Evolutionary conservation across 2,888 invertebrate genomes (phyloP), one percentile per base, ranked within the genome.

Genomic region (Hermodice carunculata): DNA sequence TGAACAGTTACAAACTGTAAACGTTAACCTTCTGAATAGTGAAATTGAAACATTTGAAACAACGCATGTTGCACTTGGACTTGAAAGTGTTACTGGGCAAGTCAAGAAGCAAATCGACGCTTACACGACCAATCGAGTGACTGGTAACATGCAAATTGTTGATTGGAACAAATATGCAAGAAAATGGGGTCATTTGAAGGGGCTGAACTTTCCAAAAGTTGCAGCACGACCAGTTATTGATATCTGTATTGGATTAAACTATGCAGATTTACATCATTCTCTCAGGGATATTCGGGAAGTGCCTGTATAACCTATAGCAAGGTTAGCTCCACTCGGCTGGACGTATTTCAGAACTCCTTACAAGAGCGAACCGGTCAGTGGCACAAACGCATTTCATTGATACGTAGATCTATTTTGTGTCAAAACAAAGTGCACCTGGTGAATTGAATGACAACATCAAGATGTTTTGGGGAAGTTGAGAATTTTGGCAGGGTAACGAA

Each of bases 161-260:
- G 54, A 64, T 19, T 64, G 64, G 64, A 64, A 31, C 28, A 24
- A n/a, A n/a, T 32, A 52, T 32, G 19, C 31, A 5, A 4, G 19
- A 8, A 29, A 64, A 28, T 64, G 51, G 22, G 4, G 11, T 4
- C 64, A 64, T 46, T 43, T 64, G 64, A n/a, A 32, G 34, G 53
- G 31, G 3, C 52, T 64, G 3, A 14, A 40, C 3, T 64, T 64
- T 46, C 61, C 44, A 43, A 63, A 37, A 14, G 3, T 52, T 4
- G 28, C 31, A 22, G 17, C 4, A 19, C 3, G 34, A 17, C 22
- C 42, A 24, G 42, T 31, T 17, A 53, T 64, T 17, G 63, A 64
- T 43, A 32, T 71, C 22, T 54, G 70, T 14, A 66, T 69, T 26
- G 66, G 71, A 3, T 19, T 71, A 11, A 69, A 73, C 43, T 56